A percentile compares a stretch with the other conserved stretches of the same genome.
Evolutionary conservation across 2,113 vertebrate genomes (phyloP).

Genomic region (Oriolus oriolus): DNA sequence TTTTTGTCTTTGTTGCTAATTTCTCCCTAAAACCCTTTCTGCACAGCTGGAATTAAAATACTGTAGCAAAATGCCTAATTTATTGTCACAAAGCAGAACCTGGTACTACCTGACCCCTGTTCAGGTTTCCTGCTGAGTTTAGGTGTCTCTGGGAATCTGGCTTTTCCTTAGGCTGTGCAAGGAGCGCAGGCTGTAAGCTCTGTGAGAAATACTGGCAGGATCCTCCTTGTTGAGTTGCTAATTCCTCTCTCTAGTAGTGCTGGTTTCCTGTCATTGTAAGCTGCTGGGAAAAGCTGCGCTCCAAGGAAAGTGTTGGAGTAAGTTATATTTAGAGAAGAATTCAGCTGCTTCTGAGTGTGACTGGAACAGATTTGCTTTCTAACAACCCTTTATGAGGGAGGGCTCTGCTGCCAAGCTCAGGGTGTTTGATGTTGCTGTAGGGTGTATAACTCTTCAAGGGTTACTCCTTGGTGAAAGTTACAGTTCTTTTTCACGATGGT

Average conservation of each 20-base stretch:
- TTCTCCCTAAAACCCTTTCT: neutral
- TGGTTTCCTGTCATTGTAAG: slow-evolving; percentile 15
- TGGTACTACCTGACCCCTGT: neutral
- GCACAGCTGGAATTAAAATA: neutral
- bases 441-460: neutral
- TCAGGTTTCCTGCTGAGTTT: neutral
- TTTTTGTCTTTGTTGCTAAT: neutral
- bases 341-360: neutral
- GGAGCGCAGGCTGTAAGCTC: neutral
- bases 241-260: neutral
- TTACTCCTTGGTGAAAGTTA: neutral
- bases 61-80: neutral
- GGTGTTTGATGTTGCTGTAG: neutral
- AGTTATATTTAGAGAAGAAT: neutral
- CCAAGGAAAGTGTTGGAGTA: neutral
- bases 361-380: neutral
- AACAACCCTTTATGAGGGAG: neutral
- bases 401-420: neutral
- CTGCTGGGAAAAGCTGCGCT: neutral
- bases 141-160: neutral
- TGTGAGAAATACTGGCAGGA: neutral
- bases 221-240: slow-evolving; percentile 10
- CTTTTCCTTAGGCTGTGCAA: neutral
- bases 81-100: neutral
- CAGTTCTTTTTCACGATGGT: neutral